Evolutionary conservation across 2,113 vertebrate species (phyloP).

Genomic region (Osmerus mordax): DNA sequence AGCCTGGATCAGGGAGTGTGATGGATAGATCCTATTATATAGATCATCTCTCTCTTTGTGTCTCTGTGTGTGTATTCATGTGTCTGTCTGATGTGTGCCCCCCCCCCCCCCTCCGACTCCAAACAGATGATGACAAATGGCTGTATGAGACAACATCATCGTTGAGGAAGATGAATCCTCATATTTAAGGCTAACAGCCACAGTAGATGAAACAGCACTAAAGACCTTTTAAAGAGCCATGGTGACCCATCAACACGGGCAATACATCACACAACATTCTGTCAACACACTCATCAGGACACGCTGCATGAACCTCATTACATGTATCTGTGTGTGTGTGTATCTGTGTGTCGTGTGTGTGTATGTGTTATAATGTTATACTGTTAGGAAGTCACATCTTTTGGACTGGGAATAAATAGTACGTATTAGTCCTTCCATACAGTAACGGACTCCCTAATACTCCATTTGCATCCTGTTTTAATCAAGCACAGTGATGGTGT

Average conservation of each 20-base stretch:
- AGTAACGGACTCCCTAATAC: too few relatives aligned
- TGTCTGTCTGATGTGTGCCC: neutral
- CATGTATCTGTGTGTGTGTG: slow-evolving; percentile 21
- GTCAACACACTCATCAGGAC: neutral
- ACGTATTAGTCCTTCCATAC: neutral
- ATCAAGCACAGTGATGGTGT: slow-evolving; percentile 46
- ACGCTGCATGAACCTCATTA: too few relatives aligned
- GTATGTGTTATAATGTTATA: slow-evolving; percentile 45
- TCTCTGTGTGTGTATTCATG: neutral
- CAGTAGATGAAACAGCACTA: neutral
- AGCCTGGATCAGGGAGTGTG: neutral
- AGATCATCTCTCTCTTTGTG: neutral
- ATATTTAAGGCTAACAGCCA: neutral
- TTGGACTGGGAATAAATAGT: too few relatives aligned
- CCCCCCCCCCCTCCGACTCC: neutral
- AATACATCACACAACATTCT: slow-evolving; percentile 18
- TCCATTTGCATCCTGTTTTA: slow-evolving; percentile 56
- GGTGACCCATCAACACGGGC: neutral
- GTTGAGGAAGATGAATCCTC: neutral
- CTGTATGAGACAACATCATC: neutral
- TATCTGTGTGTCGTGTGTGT: slow-evolving; percentile 1
- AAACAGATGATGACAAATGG: slow-evolving; percentile 2
- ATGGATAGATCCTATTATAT: neutral
- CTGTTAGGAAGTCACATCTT: neutral
- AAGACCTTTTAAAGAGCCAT: neutral